Base-by-base conservation (phyloP, 1,140 invertebrate species). In the Lutraria rhynchaena region DNA sequence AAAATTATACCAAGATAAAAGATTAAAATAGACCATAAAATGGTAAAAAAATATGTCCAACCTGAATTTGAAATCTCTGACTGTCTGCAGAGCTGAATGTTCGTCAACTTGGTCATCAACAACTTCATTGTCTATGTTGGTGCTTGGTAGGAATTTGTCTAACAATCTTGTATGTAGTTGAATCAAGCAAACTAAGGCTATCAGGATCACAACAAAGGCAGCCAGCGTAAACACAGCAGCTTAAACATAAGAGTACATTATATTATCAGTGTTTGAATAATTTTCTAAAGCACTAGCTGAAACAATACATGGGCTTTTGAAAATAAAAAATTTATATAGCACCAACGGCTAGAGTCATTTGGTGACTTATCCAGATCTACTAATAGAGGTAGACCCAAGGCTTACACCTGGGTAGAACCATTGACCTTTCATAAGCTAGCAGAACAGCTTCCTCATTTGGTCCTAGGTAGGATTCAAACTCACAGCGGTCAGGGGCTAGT, bases 111-210 rank as follows among this genome's bases (percentile, higher is more conserved):
- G 44, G 19, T 81, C 65, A 31, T 73, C 76, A 31, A 57, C 44
- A 70, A 35, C 27, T 27, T 41, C 44, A 29, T 65, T 55, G 7
- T 33, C 53, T 70, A 58, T 17, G n/a, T 71, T 70, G 24, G 84
- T 84, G 27, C 80, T 81, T 1, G 86, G 86, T 17, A 87, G 77
- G 19, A 86, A 78, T 55, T 84, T 89, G 82, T 86, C 82, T 3
- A 89, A 78, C 29, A 89, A 81, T 29, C 81, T 81, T 41, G 88
- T 89, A 67, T 89, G 88, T 44, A 89, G 44, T 71, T 89, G 88
- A 71, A 87, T 58, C 33, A 89, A 70, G 37, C 83, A 85, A 27
- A 85, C 19, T 29, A 87, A 74, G n/a, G 85, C 86, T 27, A 89
- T 71, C 15, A 44, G 53, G 15, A 89, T 85, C 49, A 89, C 85